Base-by-base conservation (phyloP, 1,140 invertebrate genomes). In the Plectrocnemia conspersa region DNA sequence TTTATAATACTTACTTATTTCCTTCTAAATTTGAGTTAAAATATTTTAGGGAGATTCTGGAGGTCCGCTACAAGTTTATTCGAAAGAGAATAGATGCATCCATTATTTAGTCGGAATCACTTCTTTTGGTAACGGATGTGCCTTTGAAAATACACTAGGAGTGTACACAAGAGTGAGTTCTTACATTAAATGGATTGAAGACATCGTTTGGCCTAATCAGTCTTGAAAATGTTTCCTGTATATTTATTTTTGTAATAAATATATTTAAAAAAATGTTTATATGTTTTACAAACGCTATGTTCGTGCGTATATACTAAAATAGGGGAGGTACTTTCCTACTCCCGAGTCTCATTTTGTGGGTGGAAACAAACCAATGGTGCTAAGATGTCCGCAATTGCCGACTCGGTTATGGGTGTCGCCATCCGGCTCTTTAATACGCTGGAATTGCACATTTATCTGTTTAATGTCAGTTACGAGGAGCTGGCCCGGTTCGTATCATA, bases 31-130 rank as follows among this genome's bases (percentile, higher is more conserved):
- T 16, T 16, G 5, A 44, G n/a, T n/a, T n/a, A n/a, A n/a, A n/a
- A n/a, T n/a, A n/a, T 44, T 44, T 24, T 56, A 81, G 79, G 79
- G 80, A 29, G 80, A 82, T 54, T 80, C 77, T 22, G 79, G 78
- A 15, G 79, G 79, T 24, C 77, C 77, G 0, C 59, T 78, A 11
- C 75, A 77, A 65, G 53, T 72, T 3, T 59, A 38, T 1, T 64
- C 62, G 41, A 41, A 59, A 3, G 40, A 64, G 15, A 58, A 59
- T 6, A 32, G 54, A 27, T 76, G 74, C 58, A 64, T 70, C n/a
- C 71, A 68, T 44, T 57, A 70, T 58, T 44, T 79, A 16, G 56
- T 78, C 6, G 78, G 77, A 6, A 64, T 79, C 2, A 78, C 76
- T 3, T 79, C 77, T 2, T 77, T 79, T 54, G 78, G 78, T 15